Evolutionary conservation across 2,888 invertebrate species (phyloP).

Genomic region (Zygaena filipendulae): DNA sequence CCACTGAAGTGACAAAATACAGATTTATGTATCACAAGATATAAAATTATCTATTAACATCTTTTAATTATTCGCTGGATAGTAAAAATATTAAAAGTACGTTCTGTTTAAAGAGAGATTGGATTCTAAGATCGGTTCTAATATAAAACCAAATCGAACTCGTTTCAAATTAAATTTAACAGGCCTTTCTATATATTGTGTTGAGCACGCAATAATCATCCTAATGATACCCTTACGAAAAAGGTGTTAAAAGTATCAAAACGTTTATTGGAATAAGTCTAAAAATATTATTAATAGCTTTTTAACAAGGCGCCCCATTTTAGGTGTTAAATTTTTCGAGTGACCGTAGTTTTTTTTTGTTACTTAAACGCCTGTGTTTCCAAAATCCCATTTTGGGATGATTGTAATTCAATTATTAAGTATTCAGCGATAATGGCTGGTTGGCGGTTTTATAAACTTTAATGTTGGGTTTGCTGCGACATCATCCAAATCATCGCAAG

Average conservation of each 20-base stretch:
- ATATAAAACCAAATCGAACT: conserved; percentile 32
- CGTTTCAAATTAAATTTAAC: conserved; percentile 20
- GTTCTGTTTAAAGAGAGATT: no score
- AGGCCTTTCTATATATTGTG: not conserved
- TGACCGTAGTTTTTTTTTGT: conserved; percentile 4
- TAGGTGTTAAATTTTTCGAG: conserved; percentile 34
- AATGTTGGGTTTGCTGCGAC: conserved; percentile 16
- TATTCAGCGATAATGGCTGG: conserved; percentile 21
- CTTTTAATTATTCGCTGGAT: no score
- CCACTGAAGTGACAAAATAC: no score
- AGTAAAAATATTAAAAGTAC: no score
- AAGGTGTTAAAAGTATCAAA: conserved; percentile 69
- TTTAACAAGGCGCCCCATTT: conserved; percentile 57
- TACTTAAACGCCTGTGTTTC: conserved; percentile 3
- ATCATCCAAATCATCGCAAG: conserved; percentile 12
- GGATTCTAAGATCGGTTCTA: no score
- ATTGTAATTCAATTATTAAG: conserved; percentile 27
- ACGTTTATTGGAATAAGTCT: conserved; percentile 64
- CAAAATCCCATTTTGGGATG: conserved; percentile 9
- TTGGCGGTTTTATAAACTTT: conserved; percentile 27
- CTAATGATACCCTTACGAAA: conserved; percentile 62
- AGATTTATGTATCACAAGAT: no score
- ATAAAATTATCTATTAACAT: no score
- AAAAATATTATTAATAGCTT: conserved; percentile 61
- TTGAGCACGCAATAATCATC: conserved; percentile 40